Evolutionary conservation across 2,888 invertebrate genomes (phyloP).

Genomic region (Apantesis nais): DNA sequence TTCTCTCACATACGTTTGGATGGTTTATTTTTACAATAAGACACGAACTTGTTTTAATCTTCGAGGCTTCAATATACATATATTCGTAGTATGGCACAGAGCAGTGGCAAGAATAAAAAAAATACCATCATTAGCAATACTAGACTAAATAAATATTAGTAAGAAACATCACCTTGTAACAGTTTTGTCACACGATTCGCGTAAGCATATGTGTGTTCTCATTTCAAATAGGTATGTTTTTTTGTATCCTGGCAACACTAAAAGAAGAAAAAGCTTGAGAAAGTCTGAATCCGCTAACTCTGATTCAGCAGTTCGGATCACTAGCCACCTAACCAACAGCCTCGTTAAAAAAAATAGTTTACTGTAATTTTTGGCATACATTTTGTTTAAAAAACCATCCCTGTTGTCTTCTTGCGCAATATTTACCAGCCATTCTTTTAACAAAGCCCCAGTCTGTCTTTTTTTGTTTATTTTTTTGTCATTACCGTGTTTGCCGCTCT

Average conservation of each 20-base stretch:
- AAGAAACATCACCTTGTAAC: background rate
- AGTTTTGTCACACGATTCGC: background rate
- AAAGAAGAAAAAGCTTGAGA: background rate
- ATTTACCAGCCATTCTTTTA: background rate
- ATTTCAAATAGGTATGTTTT: background rate
- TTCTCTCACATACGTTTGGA: background rate
- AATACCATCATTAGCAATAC: background rate
- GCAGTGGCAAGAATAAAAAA: background rate
- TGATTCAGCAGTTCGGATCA: too few relatives aligned
- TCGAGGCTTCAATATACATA: background rate
- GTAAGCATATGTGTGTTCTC: background rate
- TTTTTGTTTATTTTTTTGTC: constrained; percentile 20
- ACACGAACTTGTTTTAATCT: background rate
- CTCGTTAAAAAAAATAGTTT: background rate
- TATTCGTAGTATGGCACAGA: background rate
- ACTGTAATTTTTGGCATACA: background rate
- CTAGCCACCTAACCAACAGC: background rate
- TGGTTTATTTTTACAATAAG: background rate
- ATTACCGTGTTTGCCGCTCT: constrained; percentile 15
- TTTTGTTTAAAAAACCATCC: background rate
- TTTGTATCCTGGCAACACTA: background rate
- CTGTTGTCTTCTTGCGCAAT: background rate
- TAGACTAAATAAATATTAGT: background rate
- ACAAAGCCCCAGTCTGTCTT: constrained; percentile 4
- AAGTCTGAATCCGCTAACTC: background rate